Percentiles rank a stretch among this genome's conserved stretches.
phyloP scores from a whole-genome alignment of 1,140 invertebrate species.

The Scaptomyza graminum region DNA sequence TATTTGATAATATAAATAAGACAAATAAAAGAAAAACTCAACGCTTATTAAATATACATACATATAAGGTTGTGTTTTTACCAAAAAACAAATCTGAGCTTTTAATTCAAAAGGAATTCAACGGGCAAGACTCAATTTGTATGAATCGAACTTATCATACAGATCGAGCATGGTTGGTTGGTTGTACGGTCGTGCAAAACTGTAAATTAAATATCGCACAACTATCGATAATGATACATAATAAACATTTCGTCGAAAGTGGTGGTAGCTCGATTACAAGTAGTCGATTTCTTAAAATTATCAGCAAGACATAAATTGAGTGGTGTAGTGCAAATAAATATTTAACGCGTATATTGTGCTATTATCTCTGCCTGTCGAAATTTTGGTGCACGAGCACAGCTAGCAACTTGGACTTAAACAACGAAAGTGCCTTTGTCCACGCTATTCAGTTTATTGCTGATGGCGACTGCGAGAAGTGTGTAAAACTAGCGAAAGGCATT shows the following conservation, averaged over 20 bases:
- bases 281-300: slow-evolving; percentile 23
- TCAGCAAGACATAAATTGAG: slow-evolving; percentile 34
- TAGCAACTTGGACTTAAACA: slow-evolving; percentile 14
- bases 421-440: slow-evolving; percentile 36
- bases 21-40: slow-evolving; percentile 77
- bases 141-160: slow-evolving; percentile 26
- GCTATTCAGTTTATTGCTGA: slow-evolving; percentile 13
- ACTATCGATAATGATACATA: neutral
- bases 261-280: slow-evolving; percentile 21
- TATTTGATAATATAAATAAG: slow-evolving; percentile 74
- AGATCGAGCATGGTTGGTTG: slow-evolving; percentile 7
- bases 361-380: slow-evolving; percentile 8
- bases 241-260: neutral
- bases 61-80: slow-evolving; percentile 69
- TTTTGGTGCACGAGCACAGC: slow-evolving; percentile 21
- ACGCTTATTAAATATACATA: slow-evolving; percentile 74
- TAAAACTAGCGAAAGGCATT: slow-evolving; percentile 40
- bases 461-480: slow-evolving; percentile 42
- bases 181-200: neutral
- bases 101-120: slow-evolving; percentile 15
- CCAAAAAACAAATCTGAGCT: slow-evolving; percentile 43
- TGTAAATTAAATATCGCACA: neutral
- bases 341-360: slow-evolving; percentile 31
- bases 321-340: slow-evolving; percentile 41
- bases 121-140: slow-evolving; percentile 1